A percentile compares a stretch with the other conserved stretches of the same genome.
phyloP scores from a whole-genome alignment of 2,797 vertebrate species.

The Hybognathus amarus region DNA sequence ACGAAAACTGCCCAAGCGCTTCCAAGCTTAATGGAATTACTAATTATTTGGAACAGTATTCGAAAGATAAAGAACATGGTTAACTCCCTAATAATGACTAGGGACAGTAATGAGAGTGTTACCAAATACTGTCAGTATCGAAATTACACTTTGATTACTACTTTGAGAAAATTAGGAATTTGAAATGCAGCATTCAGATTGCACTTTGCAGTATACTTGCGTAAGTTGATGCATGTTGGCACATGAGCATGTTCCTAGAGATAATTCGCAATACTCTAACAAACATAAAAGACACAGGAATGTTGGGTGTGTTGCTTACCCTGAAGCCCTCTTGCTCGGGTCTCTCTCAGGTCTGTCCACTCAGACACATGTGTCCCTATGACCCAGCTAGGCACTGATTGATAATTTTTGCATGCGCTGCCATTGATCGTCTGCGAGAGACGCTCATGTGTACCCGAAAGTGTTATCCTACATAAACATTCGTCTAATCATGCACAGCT shows the following conservation, averaged over 20 bases:
- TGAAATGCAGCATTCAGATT: neutral
- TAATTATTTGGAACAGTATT: neutral
- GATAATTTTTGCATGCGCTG: slow-evolving; percentile 54
- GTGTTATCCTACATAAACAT: slow-evolving; percentile 57
- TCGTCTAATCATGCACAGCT: slow-evolving; percentile 46
- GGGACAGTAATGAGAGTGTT: neutral
- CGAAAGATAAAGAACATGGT: neutral
- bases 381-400: slow-evolving; percentile 54
- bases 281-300: neutral
- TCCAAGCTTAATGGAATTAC: too few relatives aligned
- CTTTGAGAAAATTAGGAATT: too few relatives aligned
- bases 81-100: neutral
- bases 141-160: too few relatives aligned
- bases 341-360: neutral
- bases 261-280: neutral
- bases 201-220: neutral
- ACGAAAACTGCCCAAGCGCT: too few relatives aligned
- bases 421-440: slow-evolving; percentile 51
- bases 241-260: neutral
- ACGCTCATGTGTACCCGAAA: slow-evolving; percentile 50
- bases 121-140: neutral
- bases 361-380: slow-evolving; percentile 38
- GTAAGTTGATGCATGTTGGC: neutral
- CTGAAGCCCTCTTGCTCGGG: neutral
- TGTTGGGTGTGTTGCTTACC: neutral